Conservation (phyloP, 2,888 invertebrate species). For the Cabera pusaria region DNA sequence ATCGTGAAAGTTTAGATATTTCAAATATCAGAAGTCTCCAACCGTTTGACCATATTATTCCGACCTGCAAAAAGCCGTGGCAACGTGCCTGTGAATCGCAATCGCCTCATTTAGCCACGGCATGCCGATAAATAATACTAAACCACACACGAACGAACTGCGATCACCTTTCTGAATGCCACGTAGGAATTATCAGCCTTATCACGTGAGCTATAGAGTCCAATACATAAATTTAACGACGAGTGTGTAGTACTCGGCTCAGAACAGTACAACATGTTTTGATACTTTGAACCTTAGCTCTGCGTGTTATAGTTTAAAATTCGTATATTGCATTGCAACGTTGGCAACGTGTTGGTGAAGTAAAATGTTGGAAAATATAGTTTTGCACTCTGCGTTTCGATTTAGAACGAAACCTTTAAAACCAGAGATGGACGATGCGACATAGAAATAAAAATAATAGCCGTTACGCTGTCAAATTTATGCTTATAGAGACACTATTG, state of each 20-base stretch:
- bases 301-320: constrained; percentile 2
- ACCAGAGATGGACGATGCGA: too few species aligned
- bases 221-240: too few species aligned
- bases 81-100: constrained; percentile 50
- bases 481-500: too few species aligned
- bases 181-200: constrained; percentile 1
- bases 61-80: constrained; percentile 7
- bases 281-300: neutral
- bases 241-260: neutral
- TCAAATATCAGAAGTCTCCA: neutral
- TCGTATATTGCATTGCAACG: constrained; percentile 1
- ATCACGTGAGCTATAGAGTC: too few species aligned
- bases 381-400: constrained; percentile 1
- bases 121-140: constrained; percentile 15
- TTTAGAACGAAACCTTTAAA: too few species aligned
- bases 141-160: constrained; percentile 5
- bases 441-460: too few species aligned
- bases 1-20: neutral
- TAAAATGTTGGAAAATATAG: constrained; percentile 15
- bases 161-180: neutral
- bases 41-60: constrained; percentile 1
- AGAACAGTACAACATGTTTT: too few species aligned
- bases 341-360: constrained; percentile 10
- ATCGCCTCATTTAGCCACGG: constrained; percentile 47
- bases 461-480: too few species aligned